Conservation (phyloP, 30 jellyfish, hydroid and myxozoan genomes). For the Aurelia sp. region DNA sequence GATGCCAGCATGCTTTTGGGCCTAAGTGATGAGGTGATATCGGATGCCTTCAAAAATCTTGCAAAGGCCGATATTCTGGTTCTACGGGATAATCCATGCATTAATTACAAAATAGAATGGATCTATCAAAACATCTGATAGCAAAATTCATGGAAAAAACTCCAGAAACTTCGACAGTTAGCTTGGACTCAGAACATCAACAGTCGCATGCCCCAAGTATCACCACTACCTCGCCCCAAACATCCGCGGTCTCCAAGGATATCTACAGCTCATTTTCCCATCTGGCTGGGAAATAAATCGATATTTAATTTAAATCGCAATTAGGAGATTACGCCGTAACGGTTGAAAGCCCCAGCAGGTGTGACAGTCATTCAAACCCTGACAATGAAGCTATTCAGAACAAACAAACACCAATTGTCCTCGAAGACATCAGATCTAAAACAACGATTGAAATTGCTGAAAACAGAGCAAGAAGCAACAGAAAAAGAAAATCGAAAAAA, state of each 20-base stretch:
- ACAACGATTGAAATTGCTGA: too few species aligned
- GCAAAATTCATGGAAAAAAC: neutral
- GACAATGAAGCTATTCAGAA: neutral
- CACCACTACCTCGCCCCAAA: slow-evolving; percentile 8
- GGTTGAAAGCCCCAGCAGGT: too few species aligned
- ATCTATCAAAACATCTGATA: neutral
- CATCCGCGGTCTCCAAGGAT: neutral
- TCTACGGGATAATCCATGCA: too few species aligned
- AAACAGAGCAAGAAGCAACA: too few species aligned
- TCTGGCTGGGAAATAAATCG: neutral
- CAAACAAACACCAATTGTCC: neutral
- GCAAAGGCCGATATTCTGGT: too few species aligned
- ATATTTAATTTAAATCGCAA: too few species aligned
- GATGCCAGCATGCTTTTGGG: slow-evolving; percentile 8
- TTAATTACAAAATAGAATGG: neutral
- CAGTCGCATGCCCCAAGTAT: too few species aligned
- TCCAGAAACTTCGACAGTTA: neutral
- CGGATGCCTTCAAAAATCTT: too few species aligned
- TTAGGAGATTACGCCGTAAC: too few species aligned
- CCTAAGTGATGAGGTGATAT: neutral
- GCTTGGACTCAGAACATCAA: too few species aligned
- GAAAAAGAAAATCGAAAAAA: too few species aligned
- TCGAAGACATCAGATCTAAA: neutral
- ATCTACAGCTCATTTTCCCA: neutral
- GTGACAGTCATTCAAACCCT: too few species aligned